Evolutionary conservation across 2,113 vertebrate species (phyloP).

Genomic region (Caloenas nicobarica): DNA sequence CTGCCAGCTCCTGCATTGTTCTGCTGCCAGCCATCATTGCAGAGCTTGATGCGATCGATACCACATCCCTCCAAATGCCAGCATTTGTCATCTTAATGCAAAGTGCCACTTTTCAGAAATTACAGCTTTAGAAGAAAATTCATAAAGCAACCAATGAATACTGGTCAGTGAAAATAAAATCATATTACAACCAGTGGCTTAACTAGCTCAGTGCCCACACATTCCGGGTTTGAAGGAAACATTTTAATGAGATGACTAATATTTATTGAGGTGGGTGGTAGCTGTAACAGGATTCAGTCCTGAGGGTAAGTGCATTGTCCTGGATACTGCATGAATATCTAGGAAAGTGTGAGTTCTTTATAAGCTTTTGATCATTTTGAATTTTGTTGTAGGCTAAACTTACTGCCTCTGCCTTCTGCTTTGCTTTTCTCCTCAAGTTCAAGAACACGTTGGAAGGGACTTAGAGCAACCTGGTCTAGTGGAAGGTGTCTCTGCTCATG

Average conservation of each 20-base stretch:
- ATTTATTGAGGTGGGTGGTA: background rate
- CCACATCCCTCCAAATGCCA: constrained; percentile 6
- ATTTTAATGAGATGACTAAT: background rate
- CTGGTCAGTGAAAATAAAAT: background rate
- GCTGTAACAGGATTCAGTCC: background rate
- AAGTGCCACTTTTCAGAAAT: constrained; percentile 9
- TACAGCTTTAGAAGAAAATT: background rate
- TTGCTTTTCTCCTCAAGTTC: background rate
- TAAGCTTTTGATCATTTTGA: constrained; percentile 12
- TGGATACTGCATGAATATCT: background rate
- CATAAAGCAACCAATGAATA: background rate
- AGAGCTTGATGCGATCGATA: background rate
- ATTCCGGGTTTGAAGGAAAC: background rate
- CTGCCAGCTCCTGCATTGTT: accelerated
- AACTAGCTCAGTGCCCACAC: background rate
- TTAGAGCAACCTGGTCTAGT: too few relatives aligned
- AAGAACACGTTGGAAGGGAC: too few relatives aligned
- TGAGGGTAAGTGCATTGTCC: background rate
- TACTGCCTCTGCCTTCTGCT: background rate
- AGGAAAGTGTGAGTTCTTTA: background rate
- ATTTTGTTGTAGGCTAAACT: background rate
- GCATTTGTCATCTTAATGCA: constrained; percentile 2
- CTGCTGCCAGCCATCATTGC: background rate
- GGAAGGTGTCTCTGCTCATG: too few relatives aligned
- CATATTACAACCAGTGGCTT: background rate